A percentile compares a stretch with the other conserved stretches of the same genome.
These are phyloP conservation scores for Miniopterus natalensis DNA, from an alignment of 2,113 vertebrate genomes.

Conservation along the genomic window DNA sequence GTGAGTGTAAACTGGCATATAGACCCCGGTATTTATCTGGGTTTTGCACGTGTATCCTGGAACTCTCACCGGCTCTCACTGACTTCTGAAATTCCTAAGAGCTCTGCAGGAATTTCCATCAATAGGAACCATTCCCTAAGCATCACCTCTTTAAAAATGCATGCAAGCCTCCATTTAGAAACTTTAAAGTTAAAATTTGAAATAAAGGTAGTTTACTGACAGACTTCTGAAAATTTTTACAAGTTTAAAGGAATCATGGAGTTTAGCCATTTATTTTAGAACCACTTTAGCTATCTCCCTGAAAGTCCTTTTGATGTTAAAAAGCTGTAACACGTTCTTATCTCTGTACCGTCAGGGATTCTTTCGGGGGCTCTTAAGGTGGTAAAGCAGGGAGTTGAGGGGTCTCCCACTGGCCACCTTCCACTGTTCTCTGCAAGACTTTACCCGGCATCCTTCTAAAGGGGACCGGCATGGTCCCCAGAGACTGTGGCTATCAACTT, in stretches of 20 bases:
- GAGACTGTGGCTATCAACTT: neutral
- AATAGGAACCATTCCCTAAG: neutral
- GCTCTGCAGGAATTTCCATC: neutral
- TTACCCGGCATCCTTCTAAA: neutral
- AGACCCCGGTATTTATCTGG: neutral
- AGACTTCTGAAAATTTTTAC: neutral
- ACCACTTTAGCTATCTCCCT: neutral
- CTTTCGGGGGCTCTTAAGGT: neutral
- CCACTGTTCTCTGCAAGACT: neutral
- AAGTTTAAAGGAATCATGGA: neutral
- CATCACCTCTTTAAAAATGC: neutral
- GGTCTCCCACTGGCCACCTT: neutral
- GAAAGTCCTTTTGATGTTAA: neutral
- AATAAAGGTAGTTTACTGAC: neutral
- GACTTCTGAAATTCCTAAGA: neutral
- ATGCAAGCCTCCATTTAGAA: neutral
- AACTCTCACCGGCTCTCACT: neutral
- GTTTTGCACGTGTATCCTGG: accelerated
- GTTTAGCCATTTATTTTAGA: neutral
- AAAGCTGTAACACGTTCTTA: neutral
- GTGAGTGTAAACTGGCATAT: neutral
- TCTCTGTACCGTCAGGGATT: constrained; percentile 31
- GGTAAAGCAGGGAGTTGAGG: neutral
- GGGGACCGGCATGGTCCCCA: neutral
- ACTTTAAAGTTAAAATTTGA: constrained; percentile 15